Evolutionary conservation across 2,797 vertebrate genomes (phyloP), one percentile per base, ranked within the genome.

Genomic region (Loris lydekkerianus): DNA sequence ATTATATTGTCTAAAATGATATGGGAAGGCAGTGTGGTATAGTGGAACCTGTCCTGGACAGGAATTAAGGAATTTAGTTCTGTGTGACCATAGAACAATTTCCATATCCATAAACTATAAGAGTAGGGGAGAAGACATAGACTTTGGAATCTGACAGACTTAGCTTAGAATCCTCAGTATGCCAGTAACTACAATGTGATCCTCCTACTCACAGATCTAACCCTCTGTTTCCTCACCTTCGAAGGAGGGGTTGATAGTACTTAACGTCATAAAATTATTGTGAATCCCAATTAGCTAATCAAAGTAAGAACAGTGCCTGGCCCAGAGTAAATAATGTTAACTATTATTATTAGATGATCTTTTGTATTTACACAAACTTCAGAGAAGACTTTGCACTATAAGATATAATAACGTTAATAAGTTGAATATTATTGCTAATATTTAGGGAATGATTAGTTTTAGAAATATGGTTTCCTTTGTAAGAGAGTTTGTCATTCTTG

Each of bases 81-180:
- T 53, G 0, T 87, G 40, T 69, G 40, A 69, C 60, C 34, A 81
- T 92, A 27, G n/a, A 75, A 89, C 76, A 80, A 56, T 81, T 81
- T 86, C 43, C 60, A 89, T 96, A 81, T 77, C 29, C 25, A 83
- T 87, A 58, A 94, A 93, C 70, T 86, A n/a, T 83, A 10, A n/a
- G 70, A 73, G 46, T 40, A 76, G 61, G 23, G 18, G 7, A 69
- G 67, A 83, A 40, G 72, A 25, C 34, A 73, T n/a, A 76, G 65
- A 2, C 31, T 88, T 92, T 80, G 81, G 53, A 77, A 70, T 94
- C 73, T 94, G 43, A 84, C 11, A 92, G 27, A 85, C 20, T 63
- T 89, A 69, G 21, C 67, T 49, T 89, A 34, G 81, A 60, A 70
- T 92, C 34, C 4, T 94, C 40, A 94, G 53, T 29, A 14, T 81